Conservation (phyloP, 2,888 invertebrate genomes). For the Lithophane leautieri region DNA sequence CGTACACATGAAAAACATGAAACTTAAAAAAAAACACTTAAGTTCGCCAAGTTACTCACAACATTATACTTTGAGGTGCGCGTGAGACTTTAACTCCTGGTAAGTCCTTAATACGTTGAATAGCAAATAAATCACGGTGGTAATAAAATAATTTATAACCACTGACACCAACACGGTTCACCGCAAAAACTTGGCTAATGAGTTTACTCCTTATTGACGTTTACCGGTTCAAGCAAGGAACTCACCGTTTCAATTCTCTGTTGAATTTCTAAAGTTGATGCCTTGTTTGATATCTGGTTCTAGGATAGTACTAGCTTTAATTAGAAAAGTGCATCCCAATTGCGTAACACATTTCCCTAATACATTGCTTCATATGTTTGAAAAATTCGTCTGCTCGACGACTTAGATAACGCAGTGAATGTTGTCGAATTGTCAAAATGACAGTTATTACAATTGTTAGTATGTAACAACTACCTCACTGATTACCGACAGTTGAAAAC, state of each 20-base stretch:
- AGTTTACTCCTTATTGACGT: slow-evolving; percentile 70
- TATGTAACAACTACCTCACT: too few relatives aligned
- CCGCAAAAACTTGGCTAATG: slow-evolving; percentile 67
- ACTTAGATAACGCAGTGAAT: too few relatives aligned
- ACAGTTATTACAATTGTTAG: too few relatives aligned
- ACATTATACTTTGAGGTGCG: not conserved
- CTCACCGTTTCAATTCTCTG: slow-evolving; percentile 69
- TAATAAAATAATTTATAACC: slow-evolving; percentile 64
- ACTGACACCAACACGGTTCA: slow-evolving; percentile 55
- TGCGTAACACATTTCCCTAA: too few relatives aligned
- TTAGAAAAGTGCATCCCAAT: not conserved
- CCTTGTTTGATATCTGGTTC: slow-evolving; percentile 14
- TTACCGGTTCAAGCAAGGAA: slow-evolving; percentile 65
- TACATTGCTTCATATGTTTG: too few relatives aligned
- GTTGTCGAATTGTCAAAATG: too few relatives aligned
- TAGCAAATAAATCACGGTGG: slow-evolving; percentile 63
- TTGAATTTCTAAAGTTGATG: slow-evolving; percentile 52
- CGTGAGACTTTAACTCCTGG: slow-evolving; percentile 13
- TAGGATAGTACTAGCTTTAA: not conserved
- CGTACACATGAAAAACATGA: not conserved
- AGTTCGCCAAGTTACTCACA: slow-evolving; percentile 1
- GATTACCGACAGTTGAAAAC: too few relatives aligned
- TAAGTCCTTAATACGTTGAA: slow-evolving; percentile 39
- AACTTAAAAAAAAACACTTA: not conserved
- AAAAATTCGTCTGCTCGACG: too few relatives aligned